Percentiles rank a stretch among this genome's conserved stretches.
Evolutionary conservation across 2,797 vertebrate genomes (phyloP).

Genomic region (Ataeniobius toweri): DNA sequence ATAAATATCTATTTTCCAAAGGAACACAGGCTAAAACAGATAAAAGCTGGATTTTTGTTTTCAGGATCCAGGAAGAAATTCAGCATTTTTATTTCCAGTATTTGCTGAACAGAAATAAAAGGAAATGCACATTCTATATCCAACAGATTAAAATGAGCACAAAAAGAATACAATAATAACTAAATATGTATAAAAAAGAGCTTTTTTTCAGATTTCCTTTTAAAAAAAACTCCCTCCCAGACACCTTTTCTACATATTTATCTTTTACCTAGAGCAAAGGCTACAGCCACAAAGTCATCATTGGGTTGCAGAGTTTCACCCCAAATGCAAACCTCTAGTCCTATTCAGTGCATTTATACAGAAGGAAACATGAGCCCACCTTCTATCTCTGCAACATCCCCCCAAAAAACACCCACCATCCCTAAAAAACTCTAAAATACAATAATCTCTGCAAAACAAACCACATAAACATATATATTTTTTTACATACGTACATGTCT

Average conservation of each 20-base stretch:
- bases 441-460: slow-evolving; percentile 80
- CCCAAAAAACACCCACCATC: slow-evolving; percentile 13
- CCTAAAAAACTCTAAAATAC: slow-evolving; percentile 70
- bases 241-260: slow-evolving; percentile 49
- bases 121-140: slow-evolving; percentile 61
- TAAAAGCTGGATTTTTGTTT: slow-evolving; percentile 57
- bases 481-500: neutral
- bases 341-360: slow-evolving; percentile 76
- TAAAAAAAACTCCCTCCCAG: slow-evolving; percentile 58
- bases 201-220: slow-evolving; percentile 64
- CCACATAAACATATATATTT: slow-evolving; percentile 74
- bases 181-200: slow-evolving; percentile 65
- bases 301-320: slow-evolving; percentile 61
- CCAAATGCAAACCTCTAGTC: slow-evolving; percentile 58
- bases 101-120: slow-evolving; percentile 51
- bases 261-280: slow-evolving; percentile 45
- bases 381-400: slow-evolving; percentile 51
- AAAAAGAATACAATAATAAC: slow-evolving; percentile 21
- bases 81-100: slow-evolving; percentile 71
- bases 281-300: slow-evolving; percentile 56
- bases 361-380: slow-evolving; percentile 36
- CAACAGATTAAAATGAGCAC: slow-evolving; percentile 50
- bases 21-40: slow-evolving; percentile 66
- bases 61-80: slow-evolving; percentile 70
- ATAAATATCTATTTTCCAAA: slow-evolving; percentile 77